Conservation (phyloP, 30 jellyfish, hydroid and myxozoan genomes). For the Turritopsis dohrnii region DNA sequence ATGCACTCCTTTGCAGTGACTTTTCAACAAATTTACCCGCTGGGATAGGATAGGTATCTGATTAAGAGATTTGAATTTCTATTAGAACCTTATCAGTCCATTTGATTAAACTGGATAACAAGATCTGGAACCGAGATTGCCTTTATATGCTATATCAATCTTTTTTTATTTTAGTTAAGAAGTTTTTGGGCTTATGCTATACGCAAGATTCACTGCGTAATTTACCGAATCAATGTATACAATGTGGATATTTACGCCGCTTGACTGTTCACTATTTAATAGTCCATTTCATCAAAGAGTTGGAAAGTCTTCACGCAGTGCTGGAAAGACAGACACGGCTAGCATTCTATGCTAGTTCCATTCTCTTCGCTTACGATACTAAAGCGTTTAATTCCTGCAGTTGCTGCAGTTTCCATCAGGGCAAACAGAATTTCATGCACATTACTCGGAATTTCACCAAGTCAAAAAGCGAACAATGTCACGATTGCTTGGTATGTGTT, state of each 20-base stretch:
- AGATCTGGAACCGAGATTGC: background rate
- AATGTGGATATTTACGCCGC: constrained; percentile 18
- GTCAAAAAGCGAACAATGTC: background rate
- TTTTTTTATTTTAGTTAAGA: background rate
- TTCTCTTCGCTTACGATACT: constrained; percentile 8
- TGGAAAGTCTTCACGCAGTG: background rate
- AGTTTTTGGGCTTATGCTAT: background rate
- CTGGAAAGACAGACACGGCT: background rate
- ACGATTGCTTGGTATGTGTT: background rate
- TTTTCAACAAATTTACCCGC: too few species aligned
- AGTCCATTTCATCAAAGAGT: background rate
- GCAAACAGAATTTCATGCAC: background rate
- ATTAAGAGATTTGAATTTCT: background rate
- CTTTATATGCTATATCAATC: background rate
- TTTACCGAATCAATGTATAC: background rate
- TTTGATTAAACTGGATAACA: too few species aligned
- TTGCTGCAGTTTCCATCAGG: background rate
- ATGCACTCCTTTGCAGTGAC: too few species aligned
- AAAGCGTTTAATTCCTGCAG: background rate
- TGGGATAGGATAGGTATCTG: too few species aligned
- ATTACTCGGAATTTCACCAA: background rate
- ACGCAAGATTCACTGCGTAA: background rate
- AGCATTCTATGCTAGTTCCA: constrained; percentile 5
- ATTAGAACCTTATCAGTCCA: background rate
- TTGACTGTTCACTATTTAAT: background rate